phyloP scores from a whole-genome alignment of 2,888 invertebrate genomes.

The Marasmarcha lunaedactyla region DNA sequence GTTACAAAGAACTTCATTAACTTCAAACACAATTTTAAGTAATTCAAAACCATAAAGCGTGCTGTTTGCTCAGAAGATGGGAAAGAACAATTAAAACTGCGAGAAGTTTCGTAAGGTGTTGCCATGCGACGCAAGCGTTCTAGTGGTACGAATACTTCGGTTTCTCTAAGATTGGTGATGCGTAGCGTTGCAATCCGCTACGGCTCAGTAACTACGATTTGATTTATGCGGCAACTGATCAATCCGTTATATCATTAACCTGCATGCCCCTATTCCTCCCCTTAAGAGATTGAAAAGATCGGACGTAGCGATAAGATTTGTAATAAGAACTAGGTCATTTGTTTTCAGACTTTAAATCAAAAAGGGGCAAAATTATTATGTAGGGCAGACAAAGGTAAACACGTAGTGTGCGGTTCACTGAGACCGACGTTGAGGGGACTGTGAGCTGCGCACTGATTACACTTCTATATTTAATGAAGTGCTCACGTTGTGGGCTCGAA shows the following conservation, averaged over 20 bases:
- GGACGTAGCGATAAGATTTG: slow-evolving; percentile 11
- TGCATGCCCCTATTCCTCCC: slow-evolving; percentile 37
- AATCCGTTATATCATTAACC: slow-evolving; percentile 43
- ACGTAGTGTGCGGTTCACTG: slow-evolving; percentile 15
- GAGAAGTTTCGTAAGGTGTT: slow-evolving; percentile 58
- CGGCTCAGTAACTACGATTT: slow-evolving; percentile 59
- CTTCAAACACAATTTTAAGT: too few species aligned
- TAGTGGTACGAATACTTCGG: slow-evolving; percentile 54
- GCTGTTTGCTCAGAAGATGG: slow-evolving; percentile 30
- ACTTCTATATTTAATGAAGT: slow-evolving; percentile 63
- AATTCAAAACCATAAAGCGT: slow-evolving; percentile 27
- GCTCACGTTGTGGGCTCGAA: slow-evolving; percentile 40
- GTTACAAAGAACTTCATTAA: too few species aligned
- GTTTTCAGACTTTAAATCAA: neutral
- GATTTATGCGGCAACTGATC: slow-evolving; percentile 47
- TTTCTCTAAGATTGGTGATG: slow-evolving; percentile 57
- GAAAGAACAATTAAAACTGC: slow-evolving; percentile 35
- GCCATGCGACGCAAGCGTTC: slow-evolving; percentile 33
- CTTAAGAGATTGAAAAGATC: slow-evolving; percentile 32
- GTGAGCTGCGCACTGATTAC: slow-evolving; percentile 53
- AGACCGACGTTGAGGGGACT: slow-evolving; percentile 36
- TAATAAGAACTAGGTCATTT: neutral
- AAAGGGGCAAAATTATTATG: slow-evolving; percentile 8
- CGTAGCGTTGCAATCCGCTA: slow-evolving; percentile 62
- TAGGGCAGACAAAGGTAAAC: neutral